These are phyloP conservation scores for Penaeus indicus DNA, from an alignment of 1,140 invertebrate species.

Conservation along the genomic window DNA sequence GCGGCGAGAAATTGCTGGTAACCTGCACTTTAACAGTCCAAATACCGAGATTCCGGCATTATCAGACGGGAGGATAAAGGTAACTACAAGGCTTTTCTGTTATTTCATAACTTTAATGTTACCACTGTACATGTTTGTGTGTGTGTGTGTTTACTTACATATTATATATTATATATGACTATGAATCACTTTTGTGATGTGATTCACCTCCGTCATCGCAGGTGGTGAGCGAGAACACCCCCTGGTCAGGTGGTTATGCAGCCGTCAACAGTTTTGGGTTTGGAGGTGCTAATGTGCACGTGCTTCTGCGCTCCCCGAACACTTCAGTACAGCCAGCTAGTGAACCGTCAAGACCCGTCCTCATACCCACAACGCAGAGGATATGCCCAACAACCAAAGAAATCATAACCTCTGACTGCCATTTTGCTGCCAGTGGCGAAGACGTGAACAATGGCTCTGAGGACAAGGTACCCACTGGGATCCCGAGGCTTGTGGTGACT, in stretches of 20 bases:
- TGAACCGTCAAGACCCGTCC: slow-evolving; percentile 5
- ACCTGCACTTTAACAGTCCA: slow-evolving; percentile 89
- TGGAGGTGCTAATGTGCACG: slow-evolving; percentile 95
- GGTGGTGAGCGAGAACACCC: slow-evolving; percentile 84
- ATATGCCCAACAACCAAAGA: slow-evolving; percentile 19
- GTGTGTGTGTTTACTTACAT: not conserved
- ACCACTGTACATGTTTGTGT: not conserved
- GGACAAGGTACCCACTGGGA: no score
- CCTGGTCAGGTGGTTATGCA: slow-evolving; percentile 85
- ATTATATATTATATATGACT: no score
- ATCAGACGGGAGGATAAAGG: slow-evolving; percentile 85
- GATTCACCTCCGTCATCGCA: slow-evolving; percentile 66
- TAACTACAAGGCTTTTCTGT: slow-evolving; percentile 67
- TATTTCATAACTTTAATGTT: no score
- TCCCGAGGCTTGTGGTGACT: slow-evolving; percentile 81
- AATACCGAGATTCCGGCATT: slow-evolving; percentile 92
- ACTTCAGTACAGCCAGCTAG: slow-evolving; percentile 29
- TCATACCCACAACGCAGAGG: slow-evolving; percentile 43
- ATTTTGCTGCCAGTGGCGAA: not conserved
- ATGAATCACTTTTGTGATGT: no score
- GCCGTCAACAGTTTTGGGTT: slow-evolving; percentile 97
- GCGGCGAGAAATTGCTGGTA: slow-evolving; percentile 85
- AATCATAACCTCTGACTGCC: not conserved
- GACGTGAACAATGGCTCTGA: slow-evolving; percentile 6
- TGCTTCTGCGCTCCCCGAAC: slow-evolving; percentile 79